phyloP scores from a whole-genome alignment of 2,797 vertebrate species.

The Fundulus diaphanus region DNA sequence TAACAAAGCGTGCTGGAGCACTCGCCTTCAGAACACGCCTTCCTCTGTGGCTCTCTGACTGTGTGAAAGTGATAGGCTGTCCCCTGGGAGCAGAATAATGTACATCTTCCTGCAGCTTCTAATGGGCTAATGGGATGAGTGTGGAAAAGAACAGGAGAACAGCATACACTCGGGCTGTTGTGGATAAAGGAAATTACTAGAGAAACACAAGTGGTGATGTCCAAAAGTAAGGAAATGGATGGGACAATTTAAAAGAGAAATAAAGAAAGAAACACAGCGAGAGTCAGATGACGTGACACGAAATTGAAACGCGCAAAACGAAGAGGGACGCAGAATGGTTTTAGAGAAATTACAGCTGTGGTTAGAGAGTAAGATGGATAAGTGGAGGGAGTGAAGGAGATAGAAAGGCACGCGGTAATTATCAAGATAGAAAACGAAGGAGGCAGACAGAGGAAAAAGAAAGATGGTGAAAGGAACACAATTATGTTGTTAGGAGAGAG shows the following conservation, averaged over 20 bases:
- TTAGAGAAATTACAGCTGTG: conserved; percentile 19
- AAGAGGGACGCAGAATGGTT: conserved; percentile 22
- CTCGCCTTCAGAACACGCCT: conserved; percentile 46
- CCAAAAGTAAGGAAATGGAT: conserved; percentile 11
- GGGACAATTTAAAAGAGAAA: conserved; percentile 2
- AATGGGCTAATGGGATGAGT: conserved; percentile 71
- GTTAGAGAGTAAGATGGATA: conserved; percentile 26
- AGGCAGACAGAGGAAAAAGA: conserved; percentile 38
- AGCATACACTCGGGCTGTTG: conserved; percentile 42
- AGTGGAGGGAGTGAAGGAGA: conserved; percentile 33
- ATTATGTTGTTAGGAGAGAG: conserved; percentile 45
- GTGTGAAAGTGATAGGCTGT: conserved; percentile 68
- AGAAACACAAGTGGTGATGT: conserved; percentile 11
- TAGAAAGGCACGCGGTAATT: conserved; percentile 51
- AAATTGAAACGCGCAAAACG: conserved; percentile 18
- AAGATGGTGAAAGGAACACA: conserved; percentile 48
- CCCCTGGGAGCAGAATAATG: conserved; percentile 69
- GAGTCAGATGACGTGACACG: conserved; percentile 35
- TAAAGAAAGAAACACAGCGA: conserved; percentile 9
- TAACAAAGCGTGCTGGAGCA: conserved; percentile 67
- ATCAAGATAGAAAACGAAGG: conserved; percentile 51
- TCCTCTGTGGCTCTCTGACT: conserved; percentile 58
- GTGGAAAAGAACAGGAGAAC: conserved; percentile 45
- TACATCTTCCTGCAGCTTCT: conserved; percentile 63
- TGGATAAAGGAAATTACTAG: conserved; percentile 24